Base-by-base conservation (phyloP, 2,113 vertebrate species). In the Eolophus roseicapilla region DNA sequence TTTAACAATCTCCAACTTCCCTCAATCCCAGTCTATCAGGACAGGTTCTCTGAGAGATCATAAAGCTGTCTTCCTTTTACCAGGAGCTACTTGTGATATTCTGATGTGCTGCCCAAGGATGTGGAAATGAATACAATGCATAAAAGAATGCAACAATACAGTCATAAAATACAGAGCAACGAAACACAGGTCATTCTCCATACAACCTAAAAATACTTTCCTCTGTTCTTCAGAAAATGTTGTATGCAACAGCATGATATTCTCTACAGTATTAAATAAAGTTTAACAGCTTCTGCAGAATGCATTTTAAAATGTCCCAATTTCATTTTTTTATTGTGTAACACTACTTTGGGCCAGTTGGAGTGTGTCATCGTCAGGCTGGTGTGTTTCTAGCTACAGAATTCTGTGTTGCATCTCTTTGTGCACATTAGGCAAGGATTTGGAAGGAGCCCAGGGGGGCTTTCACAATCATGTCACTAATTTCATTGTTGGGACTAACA, bases 1-100 rank as follows among this genome's bases (percentile, higher is more conserved):
- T 68, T 73, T 33, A 71, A 44, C 24, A 14, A 10, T 52, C 31
- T 82, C 33, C 25, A 67, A 0, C 17, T 7, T 89, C 37, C 17
- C 19, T 17, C 11, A 8, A 8, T 3, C 3, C 2, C 18, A 29
- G 0, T 41, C 17, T 62, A 7, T 68, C 11, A 20, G 28, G n/a
- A 6, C n/a, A 75, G 31, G 13, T 63, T 86, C 15, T 83, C 27
- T 65, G 31, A 13, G 16, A 27, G 35, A 15, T 89, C 77, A 31
- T 63, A 28, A 62, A 28, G 8, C n/a, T 64, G 8, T 74, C 27
- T 82, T 92, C 43, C 15, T 71, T 64, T 29, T 52, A 41, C 19
- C 21, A 33, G 49, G 63, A 80, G 11, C 55, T 83, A 24, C 52
- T 85, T 46, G 13, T 29, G 43, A 11, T 41, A 29, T 15, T 50